Evolutionary conservation across 2,888 invertebrate species (phyloP), one percentile per base, ranked within the genome.

Genomic region (Salpingus planirostris): DNA sequence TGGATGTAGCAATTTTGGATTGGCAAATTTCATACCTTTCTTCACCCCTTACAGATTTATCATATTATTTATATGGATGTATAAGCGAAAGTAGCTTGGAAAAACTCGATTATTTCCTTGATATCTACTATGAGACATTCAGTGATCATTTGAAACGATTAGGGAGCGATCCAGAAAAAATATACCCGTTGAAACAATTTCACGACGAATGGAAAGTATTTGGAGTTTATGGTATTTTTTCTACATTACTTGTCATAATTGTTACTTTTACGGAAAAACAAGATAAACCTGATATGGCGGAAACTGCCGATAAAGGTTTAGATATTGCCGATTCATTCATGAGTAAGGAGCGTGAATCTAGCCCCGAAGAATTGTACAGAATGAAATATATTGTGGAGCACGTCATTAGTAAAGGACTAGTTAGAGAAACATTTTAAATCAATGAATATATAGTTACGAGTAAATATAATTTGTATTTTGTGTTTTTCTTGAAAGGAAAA

Each of bases 1-100:
- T n/a, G 12, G 18, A 31, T 3, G 27, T 36, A 3, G 36, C 36
- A 2, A 13, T 36, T 6, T 14, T 41, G n/a, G 40, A 43, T 15
- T 38, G 34, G 31, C 40, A 43, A 31, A 13, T 40, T 2, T 22
- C 37, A 4, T 24, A 13, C 10, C 22, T 21, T 7, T 18, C 29
- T 6, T 23, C 32, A 13, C 42, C 42, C 11, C 29, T 38, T 13
- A 3, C 28, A 2, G 42, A 42, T 24, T 24, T 42, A n/a, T 26
- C 36, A 2, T 40, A 36, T 26, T 38, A 32, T 29, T 11, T 42
- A 5, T 37, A 31, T 22, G 11, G 29, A 7, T 27, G 27, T 14
- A 15, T 27, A 11, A 25, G 27, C 2, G 15, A 28, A 24, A 14
- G 31, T 13, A 31, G 30, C 11, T 14, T 36, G 13, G 21, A 31